phyloP scores from a whole-genome alignment of 2,888 invertebrate species.

The Acheta domesticus region DNA sequence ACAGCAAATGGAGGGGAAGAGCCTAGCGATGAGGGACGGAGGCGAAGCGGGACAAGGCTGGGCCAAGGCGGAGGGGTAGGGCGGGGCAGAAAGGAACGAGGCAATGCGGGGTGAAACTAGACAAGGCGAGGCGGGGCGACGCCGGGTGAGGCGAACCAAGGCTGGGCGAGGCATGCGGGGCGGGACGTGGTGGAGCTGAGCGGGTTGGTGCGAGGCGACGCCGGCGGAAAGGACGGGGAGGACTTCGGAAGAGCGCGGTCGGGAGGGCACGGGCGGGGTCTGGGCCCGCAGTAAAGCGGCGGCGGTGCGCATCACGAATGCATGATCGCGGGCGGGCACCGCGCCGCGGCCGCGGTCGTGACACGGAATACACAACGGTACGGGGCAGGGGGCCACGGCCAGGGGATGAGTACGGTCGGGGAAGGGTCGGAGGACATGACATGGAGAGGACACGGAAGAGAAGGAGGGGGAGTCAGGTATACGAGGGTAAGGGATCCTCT shows the following conservation, averaged over 20 bases:
- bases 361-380: neutral
- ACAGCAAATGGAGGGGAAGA: neutral
- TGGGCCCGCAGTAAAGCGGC: neutral
- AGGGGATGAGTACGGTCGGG: no score
- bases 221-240: neutral
- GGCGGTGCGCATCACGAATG: conserved; percentile 5
- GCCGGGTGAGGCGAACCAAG: no score
- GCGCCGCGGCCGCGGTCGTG: conserved; percentile 7
- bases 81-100: no score
- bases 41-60: neutral
- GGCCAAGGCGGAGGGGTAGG: no score
- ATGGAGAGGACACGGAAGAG: no score
- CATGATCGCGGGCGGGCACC: neutral
- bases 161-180: neutral
- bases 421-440: no score
- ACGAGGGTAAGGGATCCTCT: no score
- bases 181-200: neutral
- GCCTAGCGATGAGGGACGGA: neutral
- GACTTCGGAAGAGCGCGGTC: no score
- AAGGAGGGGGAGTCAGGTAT: no score
- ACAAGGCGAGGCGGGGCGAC: no score
- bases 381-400: neutral
- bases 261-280: neutral
- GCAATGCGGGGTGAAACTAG: no score
- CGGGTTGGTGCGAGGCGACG: neutral